A percentile compares a stretch with the other conserved stretches of the same genome.
These are phyloP conservation scores for Grus americana DNA, from an alignment of 2,113 vertebrate species.

Conservation along the genomic window DNA sequence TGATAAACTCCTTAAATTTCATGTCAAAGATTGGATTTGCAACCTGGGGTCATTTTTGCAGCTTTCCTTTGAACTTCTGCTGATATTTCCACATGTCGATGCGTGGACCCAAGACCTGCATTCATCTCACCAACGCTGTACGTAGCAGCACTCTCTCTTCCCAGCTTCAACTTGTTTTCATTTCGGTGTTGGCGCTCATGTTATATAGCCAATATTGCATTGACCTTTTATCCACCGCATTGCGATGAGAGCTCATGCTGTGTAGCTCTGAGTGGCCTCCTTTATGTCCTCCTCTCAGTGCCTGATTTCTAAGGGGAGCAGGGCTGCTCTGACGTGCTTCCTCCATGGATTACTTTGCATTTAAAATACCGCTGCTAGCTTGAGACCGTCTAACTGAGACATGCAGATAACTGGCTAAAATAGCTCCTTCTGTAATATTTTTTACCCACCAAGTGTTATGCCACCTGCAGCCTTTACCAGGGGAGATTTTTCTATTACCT, in stretches of 20 bases:
- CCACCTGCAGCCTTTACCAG: not conserved
- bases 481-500: conserved; percentile 1
- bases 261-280: not conserved
- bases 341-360: not conserved
- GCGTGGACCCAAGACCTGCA: not conserved
- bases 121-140: fast-evolving
- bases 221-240: not conserved
- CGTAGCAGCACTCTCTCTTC: not conserved
- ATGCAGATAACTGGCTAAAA: not conserved
- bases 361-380: conserved; percentile 9
- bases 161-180: not conserved
- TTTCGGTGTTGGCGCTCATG: not conserved
- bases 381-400: not conserved
- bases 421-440: not conserved
- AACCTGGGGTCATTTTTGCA: not conserved
- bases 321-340: not conserved
- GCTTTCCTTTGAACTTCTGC: not conserved
- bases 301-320: not conserved
- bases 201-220: not conserved
- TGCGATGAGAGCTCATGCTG: not conserved
- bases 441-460: not conserved
- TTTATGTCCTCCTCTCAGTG: not conserved
- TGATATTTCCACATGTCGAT: not conserved
- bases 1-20: conserved; percentile 12
- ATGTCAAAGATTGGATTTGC: not conserved